These are phyloP conservation scores for Rafetus swinhoei DNA, from an alignment of 2,113 vertebrate species.

Conservation along the genomic window DNA sequence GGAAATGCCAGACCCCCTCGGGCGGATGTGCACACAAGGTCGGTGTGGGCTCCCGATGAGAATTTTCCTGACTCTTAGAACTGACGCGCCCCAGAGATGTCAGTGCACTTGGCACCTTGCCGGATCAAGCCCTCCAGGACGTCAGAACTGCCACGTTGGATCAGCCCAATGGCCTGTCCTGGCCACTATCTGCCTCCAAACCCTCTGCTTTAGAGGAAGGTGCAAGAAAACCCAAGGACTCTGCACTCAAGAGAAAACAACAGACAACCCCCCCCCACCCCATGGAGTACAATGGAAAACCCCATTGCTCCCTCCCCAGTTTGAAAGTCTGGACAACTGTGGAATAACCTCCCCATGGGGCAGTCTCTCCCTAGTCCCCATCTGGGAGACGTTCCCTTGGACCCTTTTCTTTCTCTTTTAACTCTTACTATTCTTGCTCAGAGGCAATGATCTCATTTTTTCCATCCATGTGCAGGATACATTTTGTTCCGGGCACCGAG, in stretches of 20 bases:
- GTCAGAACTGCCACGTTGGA: background rate
- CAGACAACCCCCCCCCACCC: rapidly evolving
- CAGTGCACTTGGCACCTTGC: background rate
- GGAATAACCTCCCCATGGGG: too few species aligned
- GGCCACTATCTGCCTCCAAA: background rate
- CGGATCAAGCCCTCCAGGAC: background rate
- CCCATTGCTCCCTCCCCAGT: background rate
- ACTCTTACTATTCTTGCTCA: background rate
- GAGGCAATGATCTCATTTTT: too few species aligned
- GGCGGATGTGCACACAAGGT: rapidly evolving
- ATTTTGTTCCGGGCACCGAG: too few species aligned
- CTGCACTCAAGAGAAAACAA: rapidly evolving
- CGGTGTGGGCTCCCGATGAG: rapidly evolving
- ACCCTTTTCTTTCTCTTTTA: background rate
- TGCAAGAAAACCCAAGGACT: background rate
- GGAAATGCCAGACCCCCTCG: rapidly evolving
- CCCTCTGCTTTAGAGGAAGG: background rate
- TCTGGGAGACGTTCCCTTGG: background rate
- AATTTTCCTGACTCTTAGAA: background rate
- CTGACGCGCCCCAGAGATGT: background rate
- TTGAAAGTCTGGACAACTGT: too few species aligned
- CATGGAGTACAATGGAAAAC: rapidly evolving
- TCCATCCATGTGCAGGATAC: too few species aligned
- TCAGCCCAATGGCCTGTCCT: background rate
- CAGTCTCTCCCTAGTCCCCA: background rate